Conservation (phyloP, 2,888 invertebrate genomes). For the Oscheius sp. region DNA sequence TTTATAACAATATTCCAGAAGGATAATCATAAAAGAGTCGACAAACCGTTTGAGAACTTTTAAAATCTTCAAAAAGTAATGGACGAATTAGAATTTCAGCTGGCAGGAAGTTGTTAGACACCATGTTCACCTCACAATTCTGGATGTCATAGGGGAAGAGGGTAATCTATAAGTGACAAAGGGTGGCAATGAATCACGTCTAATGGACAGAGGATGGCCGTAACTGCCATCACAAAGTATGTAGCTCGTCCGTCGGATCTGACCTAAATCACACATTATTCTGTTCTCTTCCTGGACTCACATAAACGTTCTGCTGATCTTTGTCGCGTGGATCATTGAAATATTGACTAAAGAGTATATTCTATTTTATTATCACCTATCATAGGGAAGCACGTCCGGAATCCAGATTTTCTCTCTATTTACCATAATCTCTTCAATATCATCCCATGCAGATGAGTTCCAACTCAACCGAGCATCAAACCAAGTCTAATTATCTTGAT, state of each 20-base stretch:
- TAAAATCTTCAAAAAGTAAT: neutral
- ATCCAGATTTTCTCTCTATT: slow-evolving; percentile 14
- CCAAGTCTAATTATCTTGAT: slow-evolving; percentile 6
- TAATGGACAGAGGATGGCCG: slow-evolving; percentile 2
- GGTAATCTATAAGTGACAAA: neutral
- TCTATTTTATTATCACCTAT: slow-evolving; percentile 2
- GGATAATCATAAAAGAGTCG: neutral
- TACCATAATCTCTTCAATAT: slow-evolving; percentile 15
- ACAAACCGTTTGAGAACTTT: neutral
- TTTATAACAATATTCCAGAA: neutral
- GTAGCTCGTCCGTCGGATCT: slow-evolving; percentile 1
- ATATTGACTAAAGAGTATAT: slow-evolving; percentile 6
- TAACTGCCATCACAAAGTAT: slow-evolving; percentile 11
- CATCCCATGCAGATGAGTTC: slow-evolving; percentile 5
- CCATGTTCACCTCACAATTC: slow-evolving; percentile 8
- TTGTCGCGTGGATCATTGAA: slow-evolving; percentile 18
- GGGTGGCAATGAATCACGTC: neutral
- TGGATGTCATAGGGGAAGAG: slow-evolving; percentile 17
- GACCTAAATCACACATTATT: neutral
- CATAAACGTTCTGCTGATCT: slow-evolving; percentile 16
- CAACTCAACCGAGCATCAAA: slow-evolving; percentile 5
- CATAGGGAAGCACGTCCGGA: slow-evolving; percentile 11
- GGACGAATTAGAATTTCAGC: slow-evolving; percentile 2
- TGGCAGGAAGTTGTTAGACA: slow-evolving; percentile 13
- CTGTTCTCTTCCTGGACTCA: neutral